Conservation (phyloP, 1,140 invertebrate species). For the Lordiphosa clarofinis region DNA sequence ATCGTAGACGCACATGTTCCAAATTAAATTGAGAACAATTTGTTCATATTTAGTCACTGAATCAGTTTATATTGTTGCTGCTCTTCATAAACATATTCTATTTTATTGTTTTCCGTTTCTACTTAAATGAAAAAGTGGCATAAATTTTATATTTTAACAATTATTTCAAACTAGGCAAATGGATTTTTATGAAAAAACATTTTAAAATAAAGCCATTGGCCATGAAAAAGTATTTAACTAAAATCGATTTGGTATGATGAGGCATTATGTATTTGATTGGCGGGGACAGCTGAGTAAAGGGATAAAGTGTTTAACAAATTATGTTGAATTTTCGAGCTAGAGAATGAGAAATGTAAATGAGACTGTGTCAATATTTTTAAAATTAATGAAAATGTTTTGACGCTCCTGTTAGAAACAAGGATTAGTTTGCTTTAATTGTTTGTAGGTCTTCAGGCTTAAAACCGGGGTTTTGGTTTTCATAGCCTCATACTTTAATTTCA, state of each 20-base stretch:
- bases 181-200: constrained; percentile 13
- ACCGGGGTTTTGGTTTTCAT: too few species aligned
- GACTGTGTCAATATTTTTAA: too few species aligned
- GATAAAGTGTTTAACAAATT: constrained; percentile 17
- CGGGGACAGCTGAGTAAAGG: constrained; percentile 35
- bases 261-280: constrained; percentile 30
- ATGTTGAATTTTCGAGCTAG: constrained; percentile 2
- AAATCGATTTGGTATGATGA: background rate
- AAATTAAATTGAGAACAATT: constrained; percentile 44
- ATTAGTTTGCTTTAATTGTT: too few species aligned
- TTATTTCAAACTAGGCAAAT: constrained; percentile 30
- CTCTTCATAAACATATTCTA: constrained; percentile 53
- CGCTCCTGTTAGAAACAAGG: too few species aligned
- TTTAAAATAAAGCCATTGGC: background rate
- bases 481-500: too few species aligned
- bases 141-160: constrained; percentile 47
- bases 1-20: constrained; percentile 39
- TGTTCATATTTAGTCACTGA: constrained; percentile 38
- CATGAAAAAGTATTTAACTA: background rate
- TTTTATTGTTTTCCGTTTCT: constrained; percentile 69
- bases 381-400: too few species aligned
- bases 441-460: too few species aligned
- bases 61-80: constrained; percentile 40
- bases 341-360: background rate
- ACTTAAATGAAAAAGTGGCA: constrained; percentile 43